Evolutionary conservation across 2,797 vertebrate genomes (phyloP).

Genomic region (Cyclura pinguis): DNA sequence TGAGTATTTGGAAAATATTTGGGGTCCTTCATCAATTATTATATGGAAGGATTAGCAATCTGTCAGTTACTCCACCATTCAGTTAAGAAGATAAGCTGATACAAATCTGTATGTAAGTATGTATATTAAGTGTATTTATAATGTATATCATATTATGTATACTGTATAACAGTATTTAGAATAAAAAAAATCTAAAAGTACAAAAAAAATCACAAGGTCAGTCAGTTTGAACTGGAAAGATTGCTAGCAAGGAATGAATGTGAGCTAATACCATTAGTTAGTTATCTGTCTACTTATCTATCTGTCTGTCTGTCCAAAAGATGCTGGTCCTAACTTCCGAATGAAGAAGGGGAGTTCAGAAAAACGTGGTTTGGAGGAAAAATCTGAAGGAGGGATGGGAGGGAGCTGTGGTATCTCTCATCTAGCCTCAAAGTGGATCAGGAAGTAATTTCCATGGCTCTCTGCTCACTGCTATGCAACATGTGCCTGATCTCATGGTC

Average conservation of each 20-base stretch:
- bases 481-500: not conserved
- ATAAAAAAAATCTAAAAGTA: no score
- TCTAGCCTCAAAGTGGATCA: not conserved
- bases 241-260: not conserved
- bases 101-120: no score
- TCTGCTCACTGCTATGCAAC: not conserved
- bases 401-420: not conserved
- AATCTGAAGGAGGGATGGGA: not conserved
- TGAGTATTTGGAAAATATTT: no score
- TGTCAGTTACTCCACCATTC: no score
- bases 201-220: not conserved
- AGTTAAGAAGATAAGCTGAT: no score
- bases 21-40: no score
- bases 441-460: not conserved
- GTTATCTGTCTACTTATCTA: no score
- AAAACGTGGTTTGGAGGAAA: not conserved
- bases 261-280: no score
- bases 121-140: no score
- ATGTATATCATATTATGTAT: no score
- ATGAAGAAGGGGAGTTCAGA: not conserved
- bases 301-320: not conserved
- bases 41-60: no score
- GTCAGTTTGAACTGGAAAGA: not conserved
- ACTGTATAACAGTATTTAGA: no score
- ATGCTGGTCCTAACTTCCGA: not conserved